Evolutionary conservation across 2,888 invertebrate genomes (phyloP).

Genomic region (Pegoplata infirma): DNA sequence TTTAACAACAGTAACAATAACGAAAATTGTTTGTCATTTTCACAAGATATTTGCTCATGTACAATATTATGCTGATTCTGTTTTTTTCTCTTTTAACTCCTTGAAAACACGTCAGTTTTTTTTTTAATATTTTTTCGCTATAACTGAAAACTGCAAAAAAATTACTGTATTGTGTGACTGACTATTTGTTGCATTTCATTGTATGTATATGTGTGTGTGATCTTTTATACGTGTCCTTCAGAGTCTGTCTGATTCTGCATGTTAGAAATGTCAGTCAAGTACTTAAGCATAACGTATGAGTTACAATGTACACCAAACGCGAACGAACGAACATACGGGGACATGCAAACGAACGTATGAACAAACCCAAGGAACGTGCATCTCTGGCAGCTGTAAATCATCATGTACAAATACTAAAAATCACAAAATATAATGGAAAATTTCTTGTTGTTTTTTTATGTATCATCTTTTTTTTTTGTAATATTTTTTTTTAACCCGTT

Average conservation of each 20-base stretch:
- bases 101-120: too few species aligned
- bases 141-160: neutral
- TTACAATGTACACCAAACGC: neutral
- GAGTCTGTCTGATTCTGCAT: constrained; percentile 15
- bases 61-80: neutral
- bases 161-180: constrained; percentile 1
- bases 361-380: neutral
- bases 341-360: neutral
- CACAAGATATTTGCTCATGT: neutral
- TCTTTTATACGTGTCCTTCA: constrained; percentile 33
- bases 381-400: constrained; percentile 20
- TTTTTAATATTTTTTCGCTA: too few species aligned
- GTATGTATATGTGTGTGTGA: neutral
- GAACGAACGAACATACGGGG: neutral
- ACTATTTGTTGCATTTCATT: constrained; percentile 28
- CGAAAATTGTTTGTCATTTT: neutral
- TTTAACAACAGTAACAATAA: neutral
- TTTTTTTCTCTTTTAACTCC: neutral
- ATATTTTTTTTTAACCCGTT: neutral
- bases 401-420: constrained; percentile 17
- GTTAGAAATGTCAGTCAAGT: constrained; percentile 44
- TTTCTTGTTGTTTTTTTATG: neutral
- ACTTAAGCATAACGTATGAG: constrained; percentile 6
- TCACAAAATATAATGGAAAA: neutral
- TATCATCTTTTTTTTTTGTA: neutral